These are phyloP conservation scores for Murina feae DNA, from an alignment of 2,113 vertebrate species.

Conservation along the genomic window DNA sequence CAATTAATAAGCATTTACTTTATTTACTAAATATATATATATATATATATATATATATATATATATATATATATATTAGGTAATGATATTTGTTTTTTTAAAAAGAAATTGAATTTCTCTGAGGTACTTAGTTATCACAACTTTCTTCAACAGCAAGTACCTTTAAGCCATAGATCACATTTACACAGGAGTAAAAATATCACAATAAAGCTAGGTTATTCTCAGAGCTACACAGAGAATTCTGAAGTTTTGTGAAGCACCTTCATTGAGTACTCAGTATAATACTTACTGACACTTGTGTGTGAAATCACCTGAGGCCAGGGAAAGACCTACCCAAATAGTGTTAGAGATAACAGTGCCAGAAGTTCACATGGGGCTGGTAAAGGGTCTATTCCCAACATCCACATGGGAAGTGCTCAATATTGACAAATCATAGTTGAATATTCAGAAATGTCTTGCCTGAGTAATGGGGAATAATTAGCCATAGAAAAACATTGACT, in stretches of 20 bases:
- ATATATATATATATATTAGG: background rate
- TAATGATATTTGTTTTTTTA: background rate
- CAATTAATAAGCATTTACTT: slow-evolving; percentile 13
- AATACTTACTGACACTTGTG: background rate
- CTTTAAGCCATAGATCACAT: background rate
- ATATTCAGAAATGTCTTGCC: background rate
- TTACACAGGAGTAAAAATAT: background rate
- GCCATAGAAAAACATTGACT: background rate
- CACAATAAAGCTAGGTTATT: background rate
- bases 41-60: too few species aligned
- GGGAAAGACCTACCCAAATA: background rate
- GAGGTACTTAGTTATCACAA: background rate
- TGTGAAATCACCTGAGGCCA: background rate
- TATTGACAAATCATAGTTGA: background rate
- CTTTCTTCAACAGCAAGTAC: background rate
- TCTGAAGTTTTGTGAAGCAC: background rate
- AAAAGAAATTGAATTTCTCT: background rate
- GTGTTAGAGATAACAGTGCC: background rate
- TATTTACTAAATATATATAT: background rate
- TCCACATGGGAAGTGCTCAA: background rate
- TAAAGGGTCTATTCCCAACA: background rate
- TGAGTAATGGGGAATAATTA: background rate
- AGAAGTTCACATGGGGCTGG: background rate
- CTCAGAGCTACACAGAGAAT: background rate
- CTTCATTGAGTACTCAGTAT: background rate